Evolutionary conservation across 2,797 vertebrate species (phyloP).

Genomic region (Argyrosomus regius): DNA sequence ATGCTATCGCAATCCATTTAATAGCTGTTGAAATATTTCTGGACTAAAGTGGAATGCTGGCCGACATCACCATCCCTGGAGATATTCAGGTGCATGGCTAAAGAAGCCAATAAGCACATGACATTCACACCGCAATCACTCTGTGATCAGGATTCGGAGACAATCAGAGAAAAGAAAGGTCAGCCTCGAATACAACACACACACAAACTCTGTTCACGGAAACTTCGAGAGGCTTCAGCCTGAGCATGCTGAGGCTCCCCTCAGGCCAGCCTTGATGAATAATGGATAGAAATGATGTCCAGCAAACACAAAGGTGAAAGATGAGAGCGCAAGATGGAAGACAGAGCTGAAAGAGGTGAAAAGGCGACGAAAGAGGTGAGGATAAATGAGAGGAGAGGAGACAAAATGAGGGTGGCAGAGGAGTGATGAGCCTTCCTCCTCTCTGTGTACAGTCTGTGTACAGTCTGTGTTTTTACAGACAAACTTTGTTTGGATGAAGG

Average conservation of each 20-base stretch:
- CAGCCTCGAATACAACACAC: background rate
- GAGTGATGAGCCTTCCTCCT: background rate
- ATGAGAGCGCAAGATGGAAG: background rate
- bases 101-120: background rate
- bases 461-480: background rate
- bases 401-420: background rate
- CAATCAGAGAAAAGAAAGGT: background rate
- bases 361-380: background rate
- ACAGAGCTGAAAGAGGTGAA: background rate
- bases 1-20: background rate
- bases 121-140: background rate
- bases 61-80: no score
- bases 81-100: no score
- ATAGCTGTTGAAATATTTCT: background rate
- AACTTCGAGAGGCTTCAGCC: background rate
- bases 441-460: background rate
- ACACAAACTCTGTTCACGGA: background rate
- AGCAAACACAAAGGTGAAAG: background rate
- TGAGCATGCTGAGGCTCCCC: background rate
- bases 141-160: no score
- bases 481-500: background rate
- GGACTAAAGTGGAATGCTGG: background rate
- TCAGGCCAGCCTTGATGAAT: conserved; percentile 33
- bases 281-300: conserved; percentile 15
- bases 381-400: background rate